Base-by-base conservation (phyloP, 2,888 invertebrate species). In the Cataglyphis cursor region DNA sequence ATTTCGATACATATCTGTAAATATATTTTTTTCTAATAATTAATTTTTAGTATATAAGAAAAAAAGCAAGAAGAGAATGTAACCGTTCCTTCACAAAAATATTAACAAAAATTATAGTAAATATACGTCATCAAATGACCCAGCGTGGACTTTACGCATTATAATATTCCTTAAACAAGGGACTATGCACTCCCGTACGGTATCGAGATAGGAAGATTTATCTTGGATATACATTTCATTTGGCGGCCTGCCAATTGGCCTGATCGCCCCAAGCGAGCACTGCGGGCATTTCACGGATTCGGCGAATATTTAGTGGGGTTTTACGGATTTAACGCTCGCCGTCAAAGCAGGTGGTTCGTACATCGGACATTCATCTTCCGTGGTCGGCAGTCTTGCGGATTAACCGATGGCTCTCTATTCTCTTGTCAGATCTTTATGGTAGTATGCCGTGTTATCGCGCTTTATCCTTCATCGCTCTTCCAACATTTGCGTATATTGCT, bases 221-320 rank as follows among this genome's bases (percentile, higher is more conserved):
- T 87, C 87, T 70, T 85, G 88, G 90, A 93, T 93, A 92, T 93
- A 92, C 92, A 94, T 94, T 94, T 93, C 92, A 93, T 94, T 94
- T 94, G 94, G 94, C 92, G 57, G 86, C 85, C 75, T 88, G 92
- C 94, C 94, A 94, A 94, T 94, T 93, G 94, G 93, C 92, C 86
- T 91, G 90, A 94, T 94, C 91, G 91, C 81, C 80, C 84, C 70
- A 48, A 68, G 44, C 73, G 78, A 85, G 82, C 87, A 85, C 86
- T 90, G 91, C 83, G 92, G 90, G 83, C 89, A 90, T 93, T 93
- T 92, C 91, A 91, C 88, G 92, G 93, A 93, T 93, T 93, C 92
- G 85, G 80, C 87, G 91, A 93, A 94, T 94, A 94, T 93, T 94
- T 93, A 93, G 91, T 88, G 87, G 78, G 90, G 86, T 88, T 92